Conservation (phyloP, 2,888 invertebrate genomes). For the Vanessa cardui region DNA sequence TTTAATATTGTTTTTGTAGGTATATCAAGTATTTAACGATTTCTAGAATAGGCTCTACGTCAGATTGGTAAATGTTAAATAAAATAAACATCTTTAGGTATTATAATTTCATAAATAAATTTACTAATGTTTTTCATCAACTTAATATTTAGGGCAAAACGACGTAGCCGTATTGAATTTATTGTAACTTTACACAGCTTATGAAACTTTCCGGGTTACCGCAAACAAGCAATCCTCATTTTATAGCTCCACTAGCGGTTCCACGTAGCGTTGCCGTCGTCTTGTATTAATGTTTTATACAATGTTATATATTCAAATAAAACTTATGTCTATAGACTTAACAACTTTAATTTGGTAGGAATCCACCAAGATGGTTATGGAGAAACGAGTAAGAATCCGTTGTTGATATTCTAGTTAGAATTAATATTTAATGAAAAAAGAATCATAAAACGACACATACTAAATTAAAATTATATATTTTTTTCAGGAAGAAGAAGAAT, state of each 20-base stretch:
- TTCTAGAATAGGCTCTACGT: too few species aligned
- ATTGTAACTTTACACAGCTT: slow-evolving; percentile 5
- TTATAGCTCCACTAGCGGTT: neutral
- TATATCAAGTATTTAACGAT: neutral
- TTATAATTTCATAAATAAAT: too few species aligned
- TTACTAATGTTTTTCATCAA: too few species aligned
- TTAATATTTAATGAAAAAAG: too few species aligned
- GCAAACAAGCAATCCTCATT: slow-evolving; percentile 4
- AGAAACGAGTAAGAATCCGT: too few species aligned
- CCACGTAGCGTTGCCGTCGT: neutral
- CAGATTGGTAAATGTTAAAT: too few species aligned
- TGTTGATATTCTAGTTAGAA: too few species aligned
- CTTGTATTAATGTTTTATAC: neutral
- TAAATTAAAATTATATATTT: neutral
- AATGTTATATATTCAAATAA: too few species aligned
- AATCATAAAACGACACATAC: neutral
- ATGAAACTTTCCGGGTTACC: slow-evolving; percentile 4
- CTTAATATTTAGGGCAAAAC: neutral
- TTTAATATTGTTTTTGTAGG: slow-evolving; percentile 6
- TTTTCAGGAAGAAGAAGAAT: slow-evolving; percentile 77
- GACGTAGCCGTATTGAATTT: neutral
- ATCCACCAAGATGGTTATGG: too few species aligned
- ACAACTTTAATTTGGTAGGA: too few species aligned
- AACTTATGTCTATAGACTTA: too few species aligned
- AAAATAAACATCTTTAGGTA: too few species aligned